Base-by-base conservation (phyloP, 2,113 vertebrate genomes). In the Formicarius rufipectus region DNA sequence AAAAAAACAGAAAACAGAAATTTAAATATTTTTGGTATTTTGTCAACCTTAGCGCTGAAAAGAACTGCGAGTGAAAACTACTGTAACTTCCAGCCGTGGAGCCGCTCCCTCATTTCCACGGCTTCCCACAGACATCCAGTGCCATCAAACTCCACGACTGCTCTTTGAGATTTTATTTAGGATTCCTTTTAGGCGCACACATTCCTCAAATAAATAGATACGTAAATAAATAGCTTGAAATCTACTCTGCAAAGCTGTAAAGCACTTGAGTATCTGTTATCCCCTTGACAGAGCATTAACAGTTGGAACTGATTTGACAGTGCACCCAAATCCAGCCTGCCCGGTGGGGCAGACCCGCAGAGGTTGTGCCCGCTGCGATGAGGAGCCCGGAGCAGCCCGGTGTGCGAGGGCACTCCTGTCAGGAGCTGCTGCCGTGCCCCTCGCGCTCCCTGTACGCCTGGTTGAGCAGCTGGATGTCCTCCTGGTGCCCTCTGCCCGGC, bases 381-480 rank as follows among this genome's bases (percentile, higher is more conserved):
- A n/a, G n/a, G n/a, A n/a, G n/a, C n/a, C n/a, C n/a, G n/a, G n/a
- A 44, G 42, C 42, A 44, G 42, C 42, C 17, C 19, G 42, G 14
- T 12, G 42, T 44, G 42, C 16, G 14, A 44, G 42, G 6, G 14
- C 42, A 44, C 14, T 15, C 14, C 42, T 14, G 12, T 44, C 56
- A 24, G 56, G 9, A 8, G 56, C 71, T 59, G 82, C 25, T 77
- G 14, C 71, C 96, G 72, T 97, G 97, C 63, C 96, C 98, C 47
- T 98, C 98, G 74, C 97, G 97, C 95, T 98, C 99, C 72, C 98
- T 97, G 97, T 99, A 99, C 35, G 98, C 99, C 97, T 98, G 98
- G 44, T 99, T 99, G 74, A 99, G 97, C 93, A 99, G 84, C 94
- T 99, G 99, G 60, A 99, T 99, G 89, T 99, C 99, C 93, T 99